Percentiles rank a stretch among this genome's conserved stretches.
Evolutionary conservation across 2,797 vertebrate genomes (phyloP).

Genomic region (Sciurus carolinensis): DNA sequence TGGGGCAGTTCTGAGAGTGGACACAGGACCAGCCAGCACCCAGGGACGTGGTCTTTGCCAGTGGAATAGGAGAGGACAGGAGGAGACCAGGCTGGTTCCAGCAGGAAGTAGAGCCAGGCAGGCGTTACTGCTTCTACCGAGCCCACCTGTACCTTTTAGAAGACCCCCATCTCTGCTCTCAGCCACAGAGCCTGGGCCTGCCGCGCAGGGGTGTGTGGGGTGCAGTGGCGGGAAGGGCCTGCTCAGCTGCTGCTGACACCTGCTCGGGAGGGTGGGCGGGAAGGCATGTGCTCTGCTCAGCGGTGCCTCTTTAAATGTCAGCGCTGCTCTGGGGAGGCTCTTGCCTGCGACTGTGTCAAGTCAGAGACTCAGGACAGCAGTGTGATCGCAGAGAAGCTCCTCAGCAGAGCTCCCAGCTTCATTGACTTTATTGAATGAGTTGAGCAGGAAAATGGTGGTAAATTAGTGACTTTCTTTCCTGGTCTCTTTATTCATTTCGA

Average conservation of each 20-base stretch:
- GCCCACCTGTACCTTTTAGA: not conserved
- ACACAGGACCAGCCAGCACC: not conserved
- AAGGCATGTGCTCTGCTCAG: not conserved
- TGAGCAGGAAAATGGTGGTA: slow-evolving; percentile 17
- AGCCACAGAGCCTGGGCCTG: not conserved
- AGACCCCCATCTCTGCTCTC: not conserved
- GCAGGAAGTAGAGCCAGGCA: not conserved
- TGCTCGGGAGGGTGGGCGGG: not conserved
- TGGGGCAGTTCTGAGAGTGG: not conserved
- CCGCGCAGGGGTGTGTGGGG: not conserved
- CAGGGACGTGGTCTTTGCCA: not conserved
- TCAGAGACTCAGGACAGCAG: not conserved
- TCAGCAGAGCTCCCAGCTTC: not conserved
- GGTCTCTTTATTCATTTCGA: slow-evolving; percentile 55
- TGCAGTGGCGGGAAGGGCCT: not conserved
- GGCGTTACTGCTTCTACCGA: not conserved
- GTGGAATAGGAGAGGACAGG: not conserved
- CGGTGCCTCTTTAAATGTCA: not conserved
- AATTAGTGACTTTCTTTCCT: slow-evolving; percentile 60
- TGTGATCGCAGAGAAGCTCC: not conserved
- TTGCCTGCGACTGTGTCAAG: not conserved
- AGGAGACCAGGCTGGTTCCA: not conserved
- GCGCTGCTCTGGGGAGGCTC: not conserved
- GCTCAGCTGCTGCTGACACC: not conserved
- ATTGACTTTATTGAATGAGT: slow-evolving; percentile 2